Base-by-base conservation (phyloP, 92 coral and sea anemone genomes). In the Epizoanthus fatuus region DNA sequence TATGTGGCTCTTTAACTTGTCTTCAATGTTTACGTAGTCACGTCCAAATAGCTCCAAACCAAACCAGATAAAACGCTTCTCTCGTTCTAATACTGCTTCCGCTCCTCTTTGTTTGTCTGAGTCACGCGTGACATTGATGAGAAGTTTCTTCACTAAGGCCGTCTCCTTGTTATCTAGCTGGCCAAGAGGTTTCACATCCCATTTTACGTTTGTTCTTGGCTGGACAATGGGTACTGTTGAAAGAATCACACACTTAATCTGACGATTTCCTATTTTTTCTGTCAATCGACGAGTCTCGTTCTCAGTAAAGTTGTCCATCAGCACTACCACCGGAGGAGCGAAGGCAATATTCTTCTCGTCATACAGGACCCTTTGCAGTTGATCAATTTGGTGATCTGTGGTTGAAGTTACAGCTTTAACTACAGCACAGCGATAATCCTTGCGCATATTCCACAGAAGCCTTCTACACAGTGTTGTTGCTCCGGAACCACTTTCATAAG, bases 401-500 rank as follows among this genome's bases (percentile, higher is more conserved):
- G 75, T 17, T 4, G 75, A 2, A 3, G 82, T 76, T 10, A 90
- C 40, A 3, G 91, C 84, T 75, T 91, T 91, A 22, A 91, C 89
- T 2, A 91, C 83, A 2, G 94, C 94, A 80, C 91, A 91, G 25
- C 94, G 79, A 56, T 32, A 87, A 0, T 44, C 80, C 8, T 86
- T 70, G 0, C 89, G 71, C 59, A 81, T 91, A 1, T 78, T 55
- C 94, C 94, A 91, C 25, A 91, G 57, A 20, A 91, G 77, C 55
- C 91, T 67, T 13, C 94, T 82, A 29, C 94, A 86, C 10, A 91
- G 79, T 0, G 94, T 91, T 6, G 94, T 91, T 54, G 94, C 94
- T 12, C 94, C 94, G 64, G 94, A 83, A 13, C 94, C 94, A 7
- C 88, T 72, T 70, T 91, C 94, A 53, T 91, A 91, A 13, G 86